These are phyloP conservation scores for Regulus satrapa DNA, from an alignment of 2,113 vertebrate genomes.

Conservation along the genomic window DNA sequence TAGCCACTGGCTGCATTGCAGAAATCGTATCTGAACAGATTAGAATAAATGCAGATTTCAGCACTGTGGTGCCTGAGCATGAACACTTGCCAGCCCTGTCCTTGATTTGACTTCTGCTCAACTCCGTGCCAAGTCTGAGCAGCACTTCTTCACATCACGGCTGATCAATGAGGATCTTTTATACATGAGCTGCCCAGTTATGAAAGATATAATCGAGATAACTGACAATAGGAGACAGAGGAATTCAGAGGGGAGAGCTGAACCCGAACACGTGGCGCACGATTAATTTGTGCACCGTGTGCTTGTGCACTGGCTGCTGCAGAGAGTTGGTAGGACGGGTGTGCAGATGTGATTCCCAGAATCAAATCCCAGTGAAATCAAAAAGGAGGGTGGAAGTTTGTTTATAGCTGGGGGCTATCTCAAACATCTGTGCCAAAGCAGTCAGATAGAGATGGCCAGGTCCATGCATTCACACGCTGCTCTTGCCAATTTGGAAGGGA, in stretches of 20 bases:
- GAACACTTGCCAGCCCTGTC: conserved; percentile 23
- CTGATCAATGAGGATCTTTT: conserved; percentile 13
- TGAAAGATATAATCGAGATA: not conserved
- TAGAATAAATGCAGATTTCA: conserved; percentile 55
- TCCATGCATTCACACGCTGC: not conserved
- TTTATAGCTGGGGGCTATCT: not conserved
- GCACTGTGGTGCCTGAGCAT: not conserved
- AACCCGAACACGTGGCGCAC: not conserved
- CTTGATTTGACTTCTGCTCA: conserved; percentile 15
- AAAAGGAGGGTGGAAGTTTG: not conserved
- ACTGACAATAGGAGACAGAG: not conserved
- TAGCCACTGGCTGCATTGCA: conserved; percentile 41
- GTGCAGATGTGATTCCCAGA: not conserved
- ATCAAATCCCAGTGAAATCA: not conserved
- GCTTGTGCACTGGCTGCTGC: not conserved
- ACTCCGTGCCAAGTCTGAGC: not conserved
- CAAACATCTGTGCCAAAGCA: not conserved
- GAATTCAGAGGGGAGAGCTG: not conserved
- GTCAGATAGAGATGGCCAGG: not conserved
- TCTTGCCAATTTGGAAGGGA: not conserved
- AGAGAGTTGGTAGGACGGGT: accelerated
- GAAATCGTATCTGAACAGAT: conserved; percentile 40
- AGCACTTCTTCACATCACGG: not conserved
- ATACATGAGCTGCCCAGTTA: not conserved
- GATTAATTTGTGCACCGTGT: not conserved